Evolutionary conservation across 2,797 vertebrate species (phyloP).

Genomic region (Aphelocoma californica): DNA sequence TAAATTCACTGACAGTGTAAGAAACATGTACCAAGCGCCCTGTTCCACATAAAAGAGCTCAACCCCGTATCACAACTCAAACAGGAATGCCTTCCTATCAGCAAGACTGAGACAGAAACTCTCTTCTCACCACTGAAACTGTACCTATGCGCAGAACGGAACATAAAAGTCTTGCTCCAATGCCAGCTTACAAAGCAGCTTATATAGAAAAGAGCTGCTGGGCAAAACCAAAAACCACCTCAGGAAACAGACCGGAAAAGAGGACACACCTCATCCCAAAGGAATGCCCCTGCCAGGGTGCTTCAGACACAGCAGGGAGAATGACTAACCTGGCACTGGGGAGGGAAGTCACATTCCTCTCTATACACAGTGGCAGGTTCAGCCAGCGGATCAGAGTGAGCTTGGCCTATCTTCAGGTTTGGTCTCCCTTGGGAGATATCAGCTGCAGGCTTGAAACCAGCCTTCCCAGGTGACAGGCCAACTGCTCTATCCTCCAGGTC

Average conservation of each 20-base stretch:
- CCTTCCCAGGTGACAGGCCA: not conserved
- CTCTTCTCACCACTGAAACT: not conserved
- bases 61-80: not conserved
- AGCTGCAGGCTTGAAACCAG: not conserved
- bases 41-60: not conserved
- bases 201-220: not conserved
- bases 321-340: not conserved
- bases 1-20: not conserved
- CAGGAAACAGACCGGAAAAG: not conserved
- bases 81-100: not conserved
- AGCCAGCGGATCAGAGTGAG: not conserved
- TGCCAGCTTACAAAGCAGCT: not conserved
- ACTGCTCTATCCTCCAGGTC: not conserved
- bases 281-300: not conserved
- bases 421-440: not conserved
- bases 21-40: not conserved
- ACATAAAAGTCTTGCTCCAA: not conserved
- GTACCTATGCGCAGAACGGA: accelerated
- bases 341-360: not conserved
- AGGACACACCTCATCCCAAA: not conserved
- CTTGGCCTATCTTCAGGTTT: not conserved
- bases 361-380: not conserved
- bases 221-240: not conserved
- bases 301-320: not conserved
- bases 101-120: not conserved